Percentiles rank a stretch among this genome's conserved stretches.
These are phyloP conservation scores for Lasius fuliginosus DNA, from an alignment of 2,888 invertebrate species.

Conservation along the genomic window DNA sequence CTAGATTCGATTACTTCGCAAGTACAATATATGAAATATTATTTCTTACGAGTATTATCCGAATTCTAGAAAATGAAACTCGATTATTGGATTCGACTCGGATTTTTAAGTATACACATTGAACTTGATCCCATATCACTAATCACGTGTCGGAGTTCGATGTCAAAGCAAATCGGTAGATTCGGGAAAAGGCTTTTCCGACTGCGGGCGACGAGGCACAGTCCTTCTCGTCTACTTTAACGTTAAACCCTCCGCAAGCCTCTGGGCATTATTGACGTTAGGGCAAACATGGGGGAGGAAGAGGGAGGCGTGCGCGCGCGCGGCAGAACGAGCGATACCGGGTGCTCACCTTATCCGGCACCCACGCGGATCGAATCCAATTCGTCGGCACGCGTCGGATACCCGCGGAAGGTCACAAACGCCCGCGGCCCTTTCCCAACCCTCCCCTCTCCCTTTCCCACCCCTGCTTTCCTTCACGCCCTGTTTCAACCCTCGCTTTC, in stretches of 20 bases:
- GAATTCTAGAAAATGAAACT: too few relatives aligned
- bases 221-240: constrained; percentile 40
- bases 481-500: not conserved
- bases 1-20: too few relatives aligned
- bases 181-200: not conserved
- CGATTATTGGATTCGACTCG: too few relatives aligned
- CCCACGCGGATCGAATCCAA: constrained; percentile 73
- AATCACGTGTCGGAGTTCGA: constrained; percentile 3
- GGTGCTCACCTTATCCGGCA: constrained; percentile 64
- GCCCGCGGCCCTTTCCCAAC: constrained; percentile 57
- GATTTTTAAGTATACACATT: too few relatives aligned
- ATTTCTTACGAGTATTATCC: too few relatives aligned
- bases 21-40: too few relatives aligned
- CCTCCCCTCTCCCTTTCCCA: not conserved
- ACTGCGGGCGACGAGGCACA: not conserved
- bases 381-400: constrained; percentile 67
- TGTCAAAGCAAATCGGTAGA: constrained; percentile 4
- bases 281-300: not conserved
- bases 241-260: constrained; percentile 40
- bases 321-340: constrained; percentile 21
- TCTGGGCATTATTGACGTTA: constrained; percentile 42
- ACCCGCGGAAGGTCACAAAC: constrained; percentile 76
- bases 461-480: not conserved
- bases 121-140: too few relatives aligned
- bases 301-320: not conserved